These are phyloP conservation scores for Tetropium fuscum DNA, from an alignment of 2,888 invertebrate species.

Conservation along the genomic window DNA sequence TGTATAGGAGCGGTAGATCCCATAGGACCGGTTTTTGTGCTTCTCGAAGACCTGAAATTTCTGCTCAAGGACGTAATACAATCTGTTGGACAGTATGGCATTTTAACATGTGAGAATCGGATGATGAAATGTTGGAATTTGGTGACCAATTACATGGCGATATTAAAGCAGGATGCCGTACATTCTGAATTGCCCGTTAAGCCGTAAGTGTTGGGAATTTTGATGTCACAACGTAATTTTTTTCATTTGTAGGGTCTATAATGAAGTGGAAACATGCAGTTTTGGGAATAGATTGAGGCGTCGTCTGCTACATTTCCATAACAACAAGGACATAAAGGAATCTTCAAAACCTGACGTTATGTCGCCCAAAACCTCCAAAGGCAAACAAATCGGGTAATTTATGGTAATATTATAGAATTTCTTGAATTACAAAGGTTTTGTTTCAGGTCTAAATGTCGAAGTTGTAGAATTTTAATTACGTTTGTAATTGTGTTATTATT, in stretches of 20 bases:
- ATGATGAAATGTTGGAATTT: slow-evolving; percentile 49
- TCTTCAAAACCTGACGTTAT: too few species aligned
- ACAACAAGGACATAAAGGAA: background rate
- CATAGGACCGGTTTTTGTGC: slow-evolving; percentile 45
- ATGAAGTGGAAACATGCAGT: too few species aligned
- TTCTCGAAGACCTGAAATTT: slow-evolving; percentile 47
- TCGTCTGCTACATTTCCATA: background rate
- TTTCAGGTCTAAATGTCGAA: slow-evolving; percentile 27
- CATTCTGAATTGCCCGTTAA: background rate
- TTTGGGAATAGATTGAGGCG: background rate
- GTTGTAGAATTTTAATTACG: background rate
- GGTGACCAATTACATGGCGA: slow-evolving; percentile 47
- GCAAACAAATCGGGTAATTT: too few species aligned
- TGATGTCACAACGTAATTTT: too few species aligned
- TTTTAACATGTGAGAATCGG: slow-evolving; percentile 45
- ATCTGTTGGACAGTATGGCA: slow-evolving; percentile 43
- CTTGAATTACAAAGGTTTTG: too few species aligned
- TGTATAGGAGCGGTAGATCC: slow-evolving; percentile 43
- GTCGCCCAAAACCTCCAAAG: too few species aligned
- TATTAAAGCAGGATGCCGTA: slow-evolving; percentile 38
- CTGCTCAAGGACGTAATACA: slow-evolving; percentile 42
- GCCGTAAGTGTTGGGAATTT: too few species aligned
- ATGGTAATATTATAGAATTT: too few species aligned
- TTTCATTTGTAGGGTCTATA: too few species aligned
- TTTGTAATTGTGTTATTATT: slow-evolving; percentile 22